These are phyloP conservation scores for Tribolium madens DNA, from an alignment of 1,140 invertebrate species.

Conservation along the genomic window DNA sequence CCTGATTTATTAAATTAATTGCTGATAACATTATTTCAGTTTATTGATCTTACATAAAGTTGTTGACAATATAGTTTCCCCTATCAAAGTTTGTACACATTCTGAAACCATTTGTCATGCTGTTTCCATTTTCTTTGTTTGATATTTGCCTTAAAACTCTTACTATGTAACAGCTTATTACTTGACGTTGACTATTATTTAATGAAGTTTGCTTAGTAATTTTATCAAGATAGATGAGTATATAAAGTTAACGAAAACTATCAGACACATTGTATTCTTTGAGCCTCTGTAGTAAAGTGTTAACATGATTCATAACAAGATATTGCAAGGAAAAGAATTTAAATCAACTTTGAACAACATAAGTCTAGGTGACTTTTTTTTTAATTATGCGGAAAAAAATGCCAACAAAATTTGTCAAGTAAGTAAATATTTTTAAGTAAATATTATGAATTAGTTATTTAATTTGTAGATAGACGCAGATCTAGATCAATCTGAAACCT, in stretches of 20 bases:
- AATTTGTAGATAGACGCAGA: conserved; percentile 3
- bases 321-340: not conserved
- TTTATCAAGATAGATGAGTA: not conserved
- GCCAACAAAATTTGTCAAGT: conserved; percentile 50
- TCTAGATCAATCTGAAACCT: conserved; percentile 24
- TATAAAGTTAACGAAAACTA: not conserved
- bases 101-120: too few relatives aligned
- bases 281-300: not conserved
- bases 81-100: too few relatives aligned
- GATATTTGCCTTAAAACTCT: not conserved
- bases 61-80: too few relatives aligned
- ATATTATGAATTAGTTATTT: not conserved
- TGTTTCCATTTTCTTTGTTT: too few relatives aligned
- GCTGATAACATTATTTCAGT: too few relatives aligned
- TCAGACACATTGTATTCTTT: not conserved
- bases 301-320: not conserved
- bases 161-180: not conserved
- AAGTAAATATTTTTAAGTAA: not conserved
- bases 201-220: not conserved
- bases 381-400: conserved; percentile 27
- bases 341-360: not conserved
- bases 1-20: too few relatives aligned
- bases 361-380: conserved; percentile 15
- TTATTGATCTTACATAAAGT: too few relatives aligned
- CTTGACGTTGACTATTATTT: not conserved